Evolutionary conservation across 2,113 vertebrate species (phyloP), one percentile per base, ranked within the genome.

Genomic region (Panurus biarmicus): DNA sequence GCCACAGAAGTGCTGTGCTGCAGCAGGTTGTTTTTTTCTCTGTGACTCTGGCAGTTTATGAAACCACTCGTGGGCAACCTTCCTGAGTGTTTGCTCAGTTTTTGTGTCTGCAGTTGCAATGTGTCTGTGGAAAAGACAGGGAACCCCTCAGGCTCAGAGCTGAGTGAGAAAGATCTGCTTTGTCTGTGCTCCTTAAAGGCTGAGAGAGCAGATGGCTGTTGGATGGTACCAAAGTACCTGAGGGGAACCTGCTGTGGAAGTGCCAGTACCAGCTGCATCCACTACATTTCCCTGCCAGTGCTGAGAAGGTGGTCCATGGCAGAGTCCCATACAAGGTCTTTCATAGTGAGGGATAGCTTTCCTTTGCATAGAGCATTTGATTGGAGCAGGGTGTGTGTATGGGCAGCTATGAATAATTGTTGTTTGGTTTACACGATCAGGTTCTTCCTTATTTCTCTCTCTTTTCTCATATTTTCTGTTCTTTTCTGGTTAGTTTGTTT

Each of bases 51-150:
- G 14, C 17, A 45, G 28, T 76, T 86, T 51, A 76, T 60, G 50
- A 83, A 82, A 14, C 31, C 19, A 24, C 54, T 67, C 20, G 5
- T 0, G 1, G 26, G n/a, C 60, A 67, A 0, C 26, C 6, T 92
- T 31, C 24, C 28, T 31, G 47, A 78, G n/a, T 3, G 0, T 28
- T 83, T 3, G 0, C 33, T 83, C 0, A 0, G 3, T 1, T 79
- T 88, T 60, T 76, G 36, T 89, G 48, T 16, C 66, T 82, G 79
- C 44, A 58, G 57, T 78, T 90, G 75, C 47, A 62, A 1, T 10
- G 16, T 38, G 38, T 58, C 61, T 51, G 22, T 45, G 50, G 28
- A 62, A 76, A 67, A 75, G 44, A 72, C 0, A 0, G 10, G 12
- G 26, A 61, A 17, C 31, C 50, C 18, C 48, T 69, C 48, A 44